phyloP scores from a whole-genome alignment of 1,140 invertebrate species.

The Augochlora pura region DNA sequence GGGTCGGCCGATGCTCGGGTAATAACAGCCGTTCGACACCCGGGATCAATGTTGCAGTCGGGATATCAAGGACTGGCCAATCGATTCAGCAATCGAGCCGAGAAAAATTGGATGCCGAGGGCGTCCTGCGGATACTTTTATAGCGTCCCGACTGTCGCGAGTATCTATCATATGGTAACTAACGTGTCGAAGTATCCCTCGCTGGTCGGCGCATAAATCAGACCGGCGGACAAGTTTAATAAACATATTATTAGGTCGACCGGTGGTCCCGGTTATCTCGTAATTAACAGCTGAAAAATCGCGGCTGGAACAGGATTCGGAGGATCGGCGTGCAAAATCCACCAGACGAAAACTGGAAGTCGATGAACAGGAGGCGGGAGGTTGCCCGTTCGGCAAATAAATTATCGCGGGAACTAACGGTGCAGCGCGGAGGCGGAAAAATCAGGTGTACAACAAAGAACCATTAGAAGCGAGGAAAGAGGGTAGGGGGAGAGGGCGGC shows the following conservation, averaged over 20 bases:
- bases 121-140: too few relatives aligned
- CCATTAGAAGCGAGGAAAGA: conserved; percentile 21
- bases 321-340: neutral
- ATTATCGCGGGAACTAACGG: conserved; percentile 21
- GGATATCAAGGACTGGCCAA: too few relatives aligned
- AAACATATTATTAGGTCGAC: neutral
- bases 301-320: neutral
- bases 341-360: neutral
- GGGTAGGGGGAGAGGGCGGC: too few relatives aligned
- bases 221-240: neutral
- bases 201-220: neutral
- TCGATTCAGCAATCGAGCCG: too few relatives aligned
- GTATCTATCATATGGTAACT: too few relatives aligned
- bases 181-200: too few relatives aligned
- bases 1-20: too few relatives aligned
- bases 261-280: neutral
- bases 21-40: too few relatives aligned
- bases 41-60: too few relatives aligned
- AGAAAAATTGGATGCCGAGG: too few relatives aligned
- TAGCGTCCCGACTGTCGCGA: too few relatives aligned
- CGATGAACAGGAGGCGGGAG: too few relatives aligned
- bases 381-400: conserved; percentile 8
- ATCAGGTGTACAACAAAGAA: conserved; percentile 23
- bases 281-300: neutral
- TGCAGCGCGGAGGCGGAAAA: neutral